Conservation (phyloP, 2,113 vertebrate species). For the Gambusia holbrooki region DNA sequence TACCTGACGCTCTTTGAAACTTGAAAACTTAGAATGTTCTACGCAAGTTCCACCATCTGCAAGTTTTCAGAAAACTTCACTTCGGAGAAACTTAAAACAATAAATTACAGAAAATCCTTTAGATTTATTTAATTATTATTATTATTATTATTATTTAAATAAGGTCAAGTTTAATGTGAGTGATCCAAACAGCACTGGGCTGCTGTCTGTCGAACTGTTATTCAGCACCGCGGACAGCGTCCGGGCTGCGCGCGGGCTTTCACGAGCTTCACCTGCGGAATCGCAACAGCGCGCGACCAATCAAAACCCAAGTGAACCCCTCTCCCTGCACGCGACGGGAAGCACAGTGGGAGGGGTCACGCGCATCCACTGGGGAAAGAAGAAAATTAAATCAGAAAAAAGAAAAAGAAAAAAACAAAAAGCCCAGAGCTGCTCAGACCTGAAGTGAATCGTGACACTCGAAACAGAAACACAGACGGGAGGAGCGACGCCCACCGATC, state of each 20-base stretch:
- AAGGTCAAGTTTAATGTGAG: too few relatives aligned
- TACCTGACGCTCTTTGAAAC: too few relatives aligned
- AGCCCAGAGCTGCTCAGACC: conserved; percentile 1
- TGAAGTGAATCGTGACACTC: conserved; percentile 64
- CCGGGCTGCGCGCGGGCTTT: too few relatives aligned
- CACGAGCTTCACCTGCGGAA: not conserved
- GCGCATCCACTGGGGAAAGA: not conserved
- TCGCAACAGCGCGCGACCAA: not conserved
- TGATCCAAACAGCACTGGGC: too few relatives aligned
- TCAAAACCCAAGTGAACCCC: conserved; percentile 5
- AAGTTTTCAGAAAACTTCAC: too few relatives aligned
- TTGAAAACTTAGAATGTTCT: too few relatives aligned
- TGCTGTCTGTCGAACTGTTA: not conserved
- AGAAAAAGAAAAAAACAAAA: not conserved
- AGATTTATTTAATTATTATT: too few relatives aligned
- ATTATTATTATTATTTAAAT: too few relatives aligned
- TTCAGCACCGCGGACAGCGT: conserved; percentile 69
- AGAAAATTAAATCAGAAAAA: not conserved
- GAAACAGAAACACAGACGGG: conserved; percentile 25
- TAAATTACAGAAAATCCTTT: too few relatives aligned
- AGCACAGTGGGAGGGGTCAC: conserved; percentile 54
- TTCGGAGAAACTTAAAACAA: too few relatives aligned
- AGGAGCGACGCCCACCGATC: conserved; percentile 63
- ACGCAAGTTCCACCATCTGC: too few relatives aligned
- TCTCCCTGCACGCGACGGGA: conserved; percentile 28